phyloP scores from a whole-genome alignment of 2,797 vertebrate genomes.

The Pagetopsis macropterus region DNA sequence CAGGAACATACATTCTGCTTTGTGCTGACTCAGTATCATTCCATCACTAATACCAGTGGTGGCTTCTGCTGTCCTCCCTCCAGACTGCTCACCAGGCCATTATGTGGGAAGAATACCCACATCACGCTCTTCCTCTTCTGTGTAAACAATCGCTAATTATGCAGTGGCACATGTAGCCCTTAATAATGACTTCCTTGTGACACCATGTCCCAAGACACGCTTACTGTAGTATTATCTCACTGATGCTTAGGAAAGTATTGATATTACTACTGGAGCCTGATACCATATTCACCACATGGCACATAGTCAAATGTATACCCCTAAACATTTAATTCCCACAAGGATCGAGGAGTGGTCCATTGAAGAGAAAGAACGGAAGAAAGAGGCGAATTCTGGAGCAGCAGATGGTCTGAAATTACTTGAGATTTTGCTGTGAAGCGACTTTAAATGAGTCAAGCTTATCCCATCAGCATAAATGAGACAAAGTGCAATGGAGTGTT shows the following conservation, averaged over 20 bases:
- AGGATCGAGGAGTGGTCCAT: constrained; percentile 44
- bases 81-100: constrained; percentile 13
- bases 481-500: constrained; percentile 71
- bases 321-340: constrained; percentile 58
- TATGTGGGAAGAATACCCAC: constrained; percentile 1
- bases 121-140: constrained; percentile 11
- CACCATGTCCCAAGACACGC: constrained; percentile 20
- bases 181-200: constrained; percentile 45
- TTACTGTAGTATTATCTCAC: too few species aligned
- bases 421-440: constrained; percentile 72
- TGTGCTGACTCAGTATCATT: constrained; percentile 55
- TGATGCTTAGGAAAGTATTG: constrained; percentile 31
- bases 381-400: constrained; percentile 55
- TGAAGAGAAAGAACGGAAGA: constrained; percentile 27
- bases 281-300: constrained; percentile 41
- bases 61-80: constrained; percentile 1
- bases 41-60: constrained; percentile 25
- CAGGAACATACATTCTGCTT: constrained; percentile 14
- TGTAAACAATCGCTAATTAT: constrained; percentile 39
- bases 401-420: constrained; percentile 79
- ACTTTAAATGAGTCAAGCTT: constrained; percentile 68
- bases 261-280: constrained; percentile 28
- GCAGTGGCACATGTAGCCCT: constrained; percentile 29
- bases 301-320: constrained; percentile 48
- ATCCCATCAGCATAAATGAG: constrained; percentile 72